phyloP scores from a whole-genome alignment of 1,140 invertebrate species.

The Polypedilum vanderplanki region DNA sequence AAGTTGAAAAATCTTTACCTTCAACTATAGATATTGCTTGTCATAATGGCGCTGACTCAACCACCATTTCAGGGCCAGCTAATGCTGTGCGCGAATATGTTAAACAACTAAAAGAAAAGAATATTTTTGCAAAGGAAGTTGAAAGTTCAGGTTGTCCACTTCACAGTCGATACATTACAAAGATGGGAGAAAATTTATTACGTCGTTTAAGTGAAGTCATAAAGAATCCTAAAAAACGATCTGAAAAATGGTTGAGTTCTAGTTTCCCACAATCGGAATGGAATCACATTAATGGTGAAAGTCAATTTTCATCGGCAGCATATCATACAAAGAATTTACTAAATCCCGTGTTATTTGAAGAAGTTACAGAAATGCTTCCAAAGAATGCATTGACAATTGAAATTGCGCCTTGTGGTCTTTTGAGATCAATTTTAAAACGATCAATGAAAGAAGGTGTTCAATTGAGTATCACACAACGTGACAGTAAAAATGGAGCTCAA shows the following conservation, averaged over 20 bases:
- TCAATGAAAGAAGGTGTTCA: conserved; percentile 55
- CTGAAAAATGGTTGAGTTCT: conserved; percentile 76
- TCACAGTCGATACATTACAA: conserved; percentile 72
- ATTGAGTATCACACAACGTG: conserved; percentile 71
- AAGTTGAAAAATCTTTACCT: conserved; percentile 56
- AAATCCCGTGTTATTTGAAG: conserved; percentile 77
- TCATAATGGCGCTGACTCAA: conserved; percentile 75
- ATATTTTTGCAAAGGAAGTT: conserved; percentile 76
- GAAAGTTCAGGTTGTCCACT: conserved; percentile 76
- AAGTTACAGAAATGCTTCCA: conserved; percentile 68
- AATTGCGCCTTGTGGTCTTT: conserved; percentile 77
- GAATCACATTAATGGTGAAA: conserved; percentile 51
- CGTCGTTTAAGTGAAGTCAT: conserved; percentile 63
- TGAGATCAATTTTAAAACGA: conserved; percentile 61
- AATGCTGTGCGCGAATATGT: conserved; percentile 64
- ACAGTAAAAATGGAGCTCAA: conserved; percentile 61
- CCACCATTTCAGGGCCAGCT: conserved; percentile 77
- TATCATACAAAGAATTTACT: conserved; percentile 92
- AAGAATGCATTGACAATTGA: conserved; percentile 69
- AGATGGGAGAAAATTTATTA: conserved; percentile 62
- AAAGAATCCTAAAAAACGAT: conserved; percentile 59
- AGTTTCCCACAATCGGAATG: conserved; percentile 71
- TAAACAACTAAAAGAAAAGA: conserved; percentile 57
- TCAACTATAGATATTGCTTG: conserved; percentile 70
- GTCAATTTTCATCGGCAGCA: conserved; percentile 71